Conservation (phyloP, 2,888 invertebrate species). For the Tetropium fuscum region DNA sequence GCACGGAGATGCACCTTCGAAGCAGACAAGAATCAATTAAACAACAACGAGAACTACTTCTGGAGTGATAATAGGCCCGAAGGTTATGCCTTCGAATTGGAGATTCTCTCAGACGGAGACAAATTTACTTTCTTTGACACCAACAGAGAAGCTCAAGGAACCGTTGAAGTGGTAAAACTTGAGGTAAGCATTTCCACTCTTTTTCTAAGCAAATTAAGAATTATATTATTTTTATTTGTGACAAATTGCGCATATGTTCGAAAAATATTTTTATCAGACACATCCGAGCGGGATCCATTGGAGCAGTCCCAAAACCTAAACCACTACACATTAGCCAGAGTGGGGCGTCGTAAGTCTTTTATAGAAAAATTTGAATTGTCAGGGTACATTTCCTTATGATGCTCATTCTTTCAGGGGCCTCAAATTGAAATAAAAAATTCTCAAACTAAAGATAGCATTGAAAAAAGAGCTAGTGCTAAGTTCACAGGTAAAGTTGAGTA, state of each 20-base stretch:
- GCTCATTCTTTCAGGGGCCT: constrained; percentile 66
- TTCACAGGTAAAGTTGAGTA: constrained; percentile 77
- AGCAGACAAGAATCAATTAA: constrained; percentile 71
- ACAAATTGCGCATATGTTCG: constrained; percentile 42
- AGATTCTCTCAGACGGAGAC: constrained; percentile 76
- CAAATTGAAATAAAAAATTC: constrained; percentile 67
- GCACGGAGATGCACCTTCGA: constrained; percentile 80
- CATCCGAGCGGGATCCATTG: constrained; percentile 34
- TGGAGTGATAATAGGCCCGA: constrained; percentile 82
- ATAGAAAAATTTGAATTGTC: constrained; percentile 45
- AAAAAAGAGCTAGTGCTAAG: constrained; percentile 73
- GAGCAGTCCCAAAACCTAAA: constrained; percentile 38
- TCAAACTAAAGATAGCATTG: constrained; percentile 64
- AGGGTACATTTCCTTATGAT: constrained; percentile 53
- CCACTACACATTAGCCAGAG: constrained; percentile 37
- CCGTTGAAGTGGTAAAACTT: constrained; percentile 74
- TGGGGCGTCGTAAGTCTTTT: constrained; percentile 62
- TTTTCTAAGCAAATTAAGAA: constrained; percentile 7
- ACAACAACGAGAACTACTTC: constrained; percentile 79
- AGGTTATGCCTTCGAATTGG: constrained; percentile 80
- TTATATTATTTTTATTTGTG: constrained; percentile 31
- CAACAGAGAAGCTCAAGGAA: constrained; percentile 76
- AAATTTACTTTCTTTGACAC: constrained; percentile 80
- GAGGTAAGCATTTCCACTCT: constrained; percentile 75
- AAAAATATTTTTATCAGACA: constrained; percentile 47